Conservation (phyloP, 2,888 invertebrate species). For the Dolichomitus sp. region DNA sequence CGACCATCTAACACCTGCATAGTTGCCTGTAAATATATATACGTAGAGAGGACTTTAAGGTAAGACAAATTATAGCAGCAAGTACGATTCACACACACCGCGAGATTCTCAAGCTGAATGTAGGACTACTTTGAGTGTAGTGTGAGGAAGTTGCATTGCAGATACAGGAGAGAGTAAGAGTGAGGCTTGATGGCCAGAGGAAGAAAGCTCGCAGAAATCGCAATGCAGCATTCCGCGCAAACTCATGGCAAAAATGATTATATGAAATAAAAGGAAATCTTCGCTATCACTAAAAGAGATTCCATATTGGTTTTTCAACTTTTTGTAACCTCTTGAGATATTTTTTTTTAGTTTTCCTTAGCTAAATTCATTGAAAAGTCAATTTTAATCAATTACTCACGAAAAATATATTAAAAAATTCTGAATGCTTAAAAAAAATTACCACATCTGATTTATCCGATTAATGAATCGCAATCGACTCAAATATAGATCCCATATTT, state of each 20-base stretch:
- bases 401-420: no score
- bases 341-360: no score
- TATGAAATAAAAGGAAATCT: slow-evolving; percentile 19
- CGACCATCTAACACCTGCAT: not conserved
- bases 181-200: slow-evolving; percentile 5
- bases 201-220: slow-evolving; percentile 20
- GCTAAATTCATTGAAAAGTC: no score
- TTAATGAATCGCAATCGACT: no score
- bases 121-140: slow-evolving; percentile 8
- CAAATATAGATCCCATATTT: no score
- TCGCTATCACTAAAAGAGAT: not conserved
- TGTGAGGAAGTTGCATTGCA: slow-evolving; percentile 32
- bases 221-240: slow-evolving; percentile 31
- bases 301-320: not conserved
- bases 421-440: no score
- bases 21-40: slow-evolving; percentile 20
- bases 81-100: slow-evolving; percentile 28
- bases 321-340: not conserved
- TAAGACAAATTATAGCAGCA: slow-evolving; percentile 50
- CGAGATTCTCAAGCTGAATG: slow-evolving; percentile 21
- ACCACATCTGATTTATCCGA: no score
- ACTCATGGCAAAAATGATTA: slow-evolving; percentile 26
- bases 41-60: slow-evolving; percentile 33
- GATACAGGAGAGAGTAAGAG: slow-evolving; percentile 10
- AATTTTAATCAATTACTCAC: no score